These are phyloP conservation scores for Gandaritis pyraliata DNA, from an alignment of 2,888 invertebrate species.

Conservation along the genomic window DNA sequence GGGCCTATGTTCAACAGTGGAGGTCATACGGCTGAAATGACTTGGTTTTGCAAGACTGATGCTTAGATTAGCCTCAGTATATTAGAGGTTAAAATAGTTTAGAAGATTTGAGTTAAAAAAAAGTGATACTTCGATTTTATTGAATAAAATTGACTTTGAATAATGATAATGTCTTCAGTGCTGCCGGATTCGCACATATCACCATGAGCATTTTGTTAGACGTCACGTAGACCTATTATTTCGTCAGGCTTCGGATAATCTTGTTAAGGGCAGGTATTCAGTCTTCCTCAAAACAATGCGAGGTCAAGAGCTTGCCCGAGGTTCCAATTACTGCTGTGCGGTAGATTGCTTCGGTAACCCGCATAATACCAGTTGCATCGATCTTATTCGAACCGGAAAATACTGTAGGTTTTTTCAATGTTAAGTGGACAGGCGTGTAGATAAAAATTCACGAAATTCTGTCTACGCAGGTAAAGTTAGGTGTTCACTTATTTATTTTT, in stretches of 20 bases:
- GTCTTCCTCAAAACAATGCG: conserved; percentile 21
- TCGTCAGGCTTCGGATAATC: conserved; percentile 20
- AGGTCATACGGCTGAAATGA: too few species aligned
- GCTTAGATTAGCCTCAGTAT: too few species aligned
- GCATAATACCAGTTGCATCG: neutral
- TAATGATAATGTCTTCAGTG: too few species aligned
- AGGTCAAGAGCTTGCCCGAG: conserved; percentile 21
- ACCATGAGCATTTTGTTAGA: too few species aligned
- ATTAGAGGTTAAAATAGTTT: too few species aligned
- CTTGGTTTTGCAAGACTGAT: too few species aligned
- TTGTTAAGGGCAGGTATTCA: conserved; percentile 27
- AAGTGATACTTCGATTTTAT: too few species aligned
- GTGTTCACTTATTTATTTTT: conserved; percentile 1
- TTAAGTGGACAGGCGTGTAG: neutral
- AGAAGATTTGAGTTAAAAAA: too few species aligned
- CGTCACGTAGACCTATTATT: conserved; percentile 5
- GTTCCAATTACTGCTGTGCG: conserved; percentile 23
- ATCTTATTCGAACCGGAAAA: neutral
- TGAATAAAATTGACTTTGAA: too few species aligned
- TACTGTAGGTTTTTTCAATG: too few species aligned
- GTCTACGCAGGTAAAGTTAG: neutral
- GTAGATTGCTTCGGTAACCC: conserved; percentile 10
- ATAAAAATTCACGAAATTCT: neutral
- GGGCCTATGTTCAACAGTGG: too few species aligned
- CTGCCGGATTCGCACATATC: too few species aligned